These are phyloP conservation scores for Battus philenor DNA, from an alignment of 1,140 invertebrate species.

Conservation along the genomic window DNA sequence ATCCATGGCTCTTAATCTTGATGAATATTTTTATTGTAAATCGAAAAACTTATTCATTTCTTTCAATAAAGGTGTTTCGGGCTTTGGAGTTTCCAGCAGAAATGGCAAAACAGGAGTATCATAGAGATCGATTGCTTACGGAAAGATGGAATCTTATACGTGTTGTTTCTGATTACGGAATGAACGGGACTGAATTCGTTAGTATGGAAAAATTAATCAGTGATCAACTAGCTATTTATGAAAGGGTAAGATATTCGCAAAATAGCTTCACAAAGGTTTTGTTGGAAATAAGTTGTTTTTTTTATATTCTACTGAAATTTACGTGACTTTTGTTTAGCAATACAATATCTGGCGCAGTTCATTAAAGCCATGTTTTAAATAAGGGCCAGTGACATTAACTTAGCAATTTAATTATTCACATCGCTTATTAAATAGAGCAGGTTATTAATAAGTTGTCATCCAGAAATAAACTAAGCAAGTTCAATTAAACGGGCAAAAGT, in stretches of 20 bases:
- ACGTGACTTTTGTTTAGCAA: no score
- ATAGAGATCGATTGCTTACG: slow-evolving; percentile 64
- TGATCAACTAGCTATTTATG: slow-evolving; percentile 78
- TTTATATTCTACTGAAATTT: no score
- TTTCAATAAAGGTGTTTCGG: slow-evolving; percentile 80
- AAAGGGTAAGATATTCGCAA: slow-evolving; percentile 70
- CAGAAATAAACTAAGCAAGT: no score
- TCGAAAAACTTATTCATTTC: slow-evolving; percentile 13
- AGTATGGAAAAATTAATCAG: slow-evolving; percentile 77
- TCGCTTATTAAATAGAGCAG: no score
- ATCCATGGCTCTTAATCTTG: neutral
- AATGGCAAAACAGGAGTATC: slow-evolving; percentile 76
- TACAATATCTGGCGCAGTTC: no score
- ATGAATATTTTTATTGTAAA: slow-evolving; percentile 1
- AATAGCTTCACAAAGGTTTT: no score
- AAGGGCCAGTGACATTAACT: no score
- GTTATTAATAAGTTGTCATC: no score
- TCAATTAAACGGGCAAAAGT: no score
- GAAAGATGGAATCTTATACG: slow-evolving; percentile 60
- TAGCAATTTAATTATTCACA: no score
- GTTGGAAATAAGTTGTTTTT: no score
- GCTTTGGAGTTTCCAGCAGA: slow-evolving; percentile 85
- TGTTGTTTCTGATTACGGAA: slow-evolving; percentile 59
- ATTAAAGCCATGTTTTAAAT: no score
- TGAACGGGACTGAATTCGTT: slow-evolving; percentile 77